These are phyloP conservation scores for Pissodes strobi DNA, from an alignment of 1,140 invertebrate genomes.

Conservation along the genomic window DNA sequence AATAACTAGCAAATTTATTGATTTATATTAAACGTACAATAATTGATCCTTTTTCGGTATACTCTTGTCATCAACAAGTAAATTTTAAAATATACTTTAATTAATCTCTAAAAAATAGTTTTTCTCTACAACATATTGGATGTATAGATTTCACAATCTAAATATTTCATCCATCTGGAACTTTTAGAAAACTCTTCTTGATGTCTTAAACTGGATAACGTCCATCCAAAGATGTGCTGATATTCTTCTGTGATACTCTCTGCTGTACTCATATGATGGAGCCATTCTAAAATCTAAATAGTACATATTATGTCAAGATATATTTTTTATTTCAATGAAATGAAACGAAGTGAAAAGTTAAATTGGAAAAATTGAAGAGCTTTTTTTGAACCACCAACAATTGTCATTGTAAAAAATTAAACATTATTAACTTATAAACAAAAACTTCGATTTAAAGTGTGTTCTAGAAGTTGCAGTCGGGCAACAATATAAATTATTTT, in stretches of 20 bases:
- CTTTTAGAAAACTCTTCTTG: conserved; percentile 45
- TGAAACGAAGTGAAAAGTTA: no score
- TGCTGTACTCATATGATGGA: conserved; percentile 55
- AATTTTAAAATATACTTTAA: background rate
- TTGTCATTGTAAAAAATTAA: background rate
- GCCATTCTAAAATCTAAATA: conserved; percentile 55
- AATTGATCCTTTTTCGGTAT: no score
- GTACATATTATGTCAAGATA: background rate
- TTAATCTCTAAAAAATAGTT: no score
- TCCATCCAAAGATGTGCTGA: conserved; percentile 42
- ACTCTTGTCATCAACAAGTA: background rate
- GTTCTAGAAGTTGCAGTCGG: no score
- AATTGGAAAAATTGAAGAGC: no score
- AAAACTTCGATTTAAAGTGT: no score
- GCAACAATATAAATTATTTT: no score
- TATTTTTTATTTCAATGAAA: conserved; percentile 9
- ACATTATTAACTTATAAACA: no score
- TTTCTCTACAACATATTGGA: background rate
- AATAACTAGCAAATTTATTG: no score
- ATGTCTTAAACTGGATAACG: conserved; percentile 45
- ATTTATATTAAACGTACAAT: no score
- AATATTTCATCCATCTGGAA: conserved; percentile 51
- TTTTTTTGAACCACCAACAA: no score
- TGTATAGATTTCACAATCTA: conserved; percentile 36
- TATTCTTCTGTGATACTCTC: conserved; percentile 41